phyloP scores from a whole-genome alignment of 2,113 vertebrate species.

The Genyomyrus donnyi region DNA sequence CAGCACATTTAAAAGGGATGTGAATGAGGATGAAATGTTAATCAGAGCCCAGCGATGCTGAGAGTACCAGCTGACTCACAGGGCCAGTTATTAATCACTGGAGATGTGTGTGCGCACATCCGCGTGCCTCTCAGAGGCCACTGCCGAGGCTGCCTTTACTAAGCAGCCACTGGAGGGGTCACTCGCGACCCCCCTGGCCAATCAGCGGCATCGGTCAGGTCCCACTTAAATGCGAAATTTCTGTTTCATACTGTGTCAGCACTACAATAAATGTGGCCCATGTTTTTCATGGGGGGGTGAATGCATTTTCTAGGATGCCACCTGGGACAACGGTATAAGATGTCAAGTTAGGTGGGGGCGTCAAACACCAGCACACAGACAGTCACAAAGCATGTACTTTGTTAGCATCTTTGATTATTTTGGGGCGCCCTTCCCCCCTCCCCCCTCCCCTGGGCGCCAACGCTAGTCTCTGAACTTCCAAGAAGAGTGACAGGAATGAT shows the following conservation, averaged over 20 bases:
- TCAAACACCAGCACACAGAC: neutral
- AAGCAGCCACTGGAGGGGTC: neutral
- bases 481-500: neutral
- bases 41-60: neutral
- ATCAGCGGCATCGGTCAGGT: neutral
- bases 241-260: neutral
- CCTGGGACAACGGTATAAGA: neutral
- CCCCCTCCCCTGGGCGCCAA: neutral
- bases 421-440: neutral
- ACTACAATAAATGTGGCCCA: neutral
- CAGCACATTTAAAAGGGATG: neutral
- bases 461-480: neutral
- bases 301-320: neutral
- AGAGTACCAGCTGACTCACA: neutral
- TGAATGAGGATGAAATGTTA: neutral
- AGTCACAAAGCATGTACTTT: neutral
- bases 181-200: neutral
- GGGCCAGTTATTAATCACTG: neutral
- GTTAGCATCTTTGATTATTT: neutral
- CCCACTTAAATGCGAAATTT: neutral
- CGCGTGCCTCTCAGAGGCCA: neutral
- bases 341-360: neutral
- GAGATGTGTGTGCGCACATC: neutral
- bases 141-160: neutral
- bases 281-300: neutral